phyloP scores from a whole-genome alignment of 2,113 vertebrate species.

The Phyllostomus hastatus region DNA sequence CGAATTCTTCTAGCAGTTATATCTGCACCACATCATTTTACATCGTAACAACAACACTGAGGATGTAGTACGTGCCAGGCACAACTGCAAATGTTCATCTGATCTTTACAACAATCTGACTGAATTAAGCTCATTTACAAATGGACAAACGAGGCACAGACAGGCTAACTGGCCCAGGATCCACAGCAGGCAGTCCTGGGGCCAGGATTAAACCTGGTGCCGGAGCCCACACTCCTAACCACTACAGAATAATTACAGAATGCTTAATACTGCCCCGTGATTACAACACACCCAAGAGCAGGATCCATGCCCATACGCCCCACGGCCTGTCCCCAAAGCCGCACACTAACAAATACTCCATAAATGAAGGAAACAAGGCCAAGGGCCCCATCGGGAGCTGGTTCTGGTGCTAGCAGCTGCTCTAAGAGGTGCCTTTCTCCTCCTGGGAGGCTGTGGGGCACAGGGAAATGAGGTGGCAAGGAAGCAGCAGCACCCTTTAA shows the following conservation, averaged over 20 bases:
- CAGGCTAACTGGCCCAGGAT: background rate
- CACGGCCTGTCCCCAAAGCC: background rate
- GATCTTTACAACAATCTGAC: background rate
- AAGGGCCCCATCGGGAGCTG: background rate
- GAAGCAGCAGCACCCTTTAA: background rate
- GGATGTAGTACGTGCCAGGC: background rate
- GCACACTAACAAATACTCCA: accelerated
- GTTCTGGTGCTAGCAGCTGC: background rate
- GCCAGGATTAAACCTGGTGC: background rate
- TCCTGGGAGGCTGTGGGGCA: background rate
- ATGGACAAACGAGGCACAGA: background rate
- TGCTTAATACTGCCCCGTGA: background rate
- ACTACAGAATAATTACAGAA: background rate
- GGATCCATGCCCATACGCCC: background rate
- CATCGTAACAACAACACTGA: background rate
- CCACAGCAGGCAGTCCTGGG: background rate
- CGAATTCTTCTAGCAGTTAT: background rate
- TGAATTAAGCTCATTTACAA: background rate
- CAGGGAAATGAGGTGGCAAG: background rate
- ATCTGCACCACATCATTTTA: background rate
- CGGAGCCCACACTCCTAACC: background rate
- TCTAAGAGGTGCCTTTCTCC: background rate
- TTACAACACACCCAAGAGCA: background rate
- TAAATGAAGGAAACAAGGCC: background rate
- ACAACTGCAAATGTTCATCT: background rate